These are phyloP conservation scores for Dasysyrphus albostriatus DNA, from an alignment of 2,888 invertebrate genomes.

Conservation along the genomic window DNA sequence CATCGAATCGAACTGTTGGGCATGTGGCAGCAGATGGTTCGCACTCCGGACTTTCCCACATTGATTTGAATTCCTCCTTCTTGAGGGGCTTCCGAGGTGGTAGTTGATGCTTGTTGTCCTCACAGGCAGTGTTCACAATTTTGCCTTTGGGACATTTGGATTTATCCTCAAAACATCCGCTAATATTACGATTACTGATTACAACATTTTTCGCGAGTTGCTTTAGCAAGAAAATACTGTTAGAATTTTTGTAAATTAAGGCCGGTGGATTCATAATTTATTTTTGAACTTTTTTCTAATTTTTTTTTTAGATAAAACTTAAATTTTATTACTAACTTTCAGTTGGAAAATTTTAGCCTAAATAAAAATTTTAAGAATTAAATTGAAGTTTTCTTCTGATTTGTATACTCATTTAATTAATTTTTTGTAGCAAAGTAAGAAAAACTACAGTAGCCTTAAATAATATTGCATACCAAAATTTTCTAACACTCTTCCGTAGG, in stretches of 20 bases:
- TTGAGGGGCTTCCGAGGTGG: slow-evolving; percentile 37
- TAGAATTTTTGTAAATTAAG: neutral
- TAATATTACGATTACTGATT: neutral
- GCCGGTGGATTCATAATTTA: slow-evolving; percentile 20
- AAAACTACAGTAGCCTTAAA: no score
- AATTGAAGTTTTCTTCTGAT: slow-evolving; percentile 3
- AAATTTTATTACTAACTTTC: neutral
- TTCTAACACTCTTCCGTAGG: no score
- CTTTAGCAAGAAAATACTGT: neutral
- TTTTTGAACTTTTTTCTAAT: neutral
- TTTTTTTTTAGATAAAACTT: neutral
- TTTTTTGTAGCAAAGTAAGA: neutral
- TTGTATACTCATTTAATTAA: neutral
- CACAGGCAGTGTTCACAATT: neutral
- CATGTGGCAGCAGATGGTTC: slow-evolving; percentile 76
- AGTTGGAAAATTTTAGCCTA: slow-evolving; percentile 12
- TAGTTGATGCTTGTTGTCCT: slow-evolving; percentile 43
- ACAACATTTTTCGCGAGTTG: neutral
- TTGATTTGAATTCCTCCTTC: slow-evolving; percentile 50
- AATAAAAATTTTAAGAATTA: slow-evolving; percentile 21
- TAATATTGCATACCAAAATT: no score
- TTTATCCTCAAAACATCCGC: slow-evolving; percentile 11
- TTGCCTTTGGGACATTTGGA: slow-evolving; percentile 40
- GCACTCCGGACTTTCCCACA: slow-evolving; percentile 75
- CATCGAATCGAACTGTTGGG: slow-evolving; percentile 79